Conservation (phyloP, 2,797 vertebrate species). For the Melanogrammus aeglefinus region DNA sequence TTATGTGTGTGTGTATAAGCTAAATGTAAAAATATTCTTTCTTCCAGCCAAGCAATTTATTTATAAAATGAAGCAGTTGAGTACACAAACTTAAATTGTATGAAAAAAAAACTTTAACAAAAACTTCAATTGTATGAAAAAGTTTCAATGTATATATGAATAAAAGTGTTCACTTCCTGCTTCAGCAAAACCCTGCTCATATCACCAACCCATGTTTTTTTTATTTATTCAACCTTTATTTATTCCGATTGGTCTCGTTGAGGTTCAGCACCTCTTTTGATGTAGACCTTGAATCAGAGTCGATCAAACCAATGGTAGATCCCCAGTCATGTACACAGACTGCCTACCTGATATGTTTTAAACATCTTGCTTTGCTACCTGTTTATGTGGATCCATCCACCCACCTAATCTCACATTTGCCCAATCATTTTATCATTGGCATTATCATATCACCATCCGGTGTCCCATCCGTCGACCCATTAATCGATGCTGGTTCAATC, state of each 20-base stretch:
- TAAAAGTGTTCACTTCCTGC: constrained; percentile 23
- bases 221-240: neutral
- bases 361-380: neutral
- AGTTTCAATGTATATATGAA: constrained; percentile 30
- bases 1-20: no score
- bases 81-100: constrained; percentile 24
- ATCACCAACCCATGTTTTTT: neutral
- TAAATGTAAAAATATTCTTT: constrained; percentile 10
- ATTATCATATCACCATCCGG: no score
- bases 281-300: no score
- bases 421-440: neutral
- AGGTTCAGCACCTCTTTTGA: neutral
- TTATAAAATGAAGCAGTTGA: constrained; percentile 30
- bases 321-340: neutral
- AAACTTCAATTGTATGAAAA: constrained; percentile 43
- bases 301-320: no score
- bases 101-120: no score
- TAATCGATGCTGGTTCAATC: neutral
- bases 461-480: neutral
- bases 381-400: neutral
- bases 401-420: neutral
- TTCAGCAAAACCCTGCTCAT: neutral
- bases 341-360: neutral
- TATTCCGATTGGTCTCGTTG: neutral
- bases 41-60: constrained; percentile 30